These are phyloP conservation scores for Podotricha telesiphe DNA, from an alignment of 2,888 invertebrate genomes.

Conservation along the genomic window DNA sequence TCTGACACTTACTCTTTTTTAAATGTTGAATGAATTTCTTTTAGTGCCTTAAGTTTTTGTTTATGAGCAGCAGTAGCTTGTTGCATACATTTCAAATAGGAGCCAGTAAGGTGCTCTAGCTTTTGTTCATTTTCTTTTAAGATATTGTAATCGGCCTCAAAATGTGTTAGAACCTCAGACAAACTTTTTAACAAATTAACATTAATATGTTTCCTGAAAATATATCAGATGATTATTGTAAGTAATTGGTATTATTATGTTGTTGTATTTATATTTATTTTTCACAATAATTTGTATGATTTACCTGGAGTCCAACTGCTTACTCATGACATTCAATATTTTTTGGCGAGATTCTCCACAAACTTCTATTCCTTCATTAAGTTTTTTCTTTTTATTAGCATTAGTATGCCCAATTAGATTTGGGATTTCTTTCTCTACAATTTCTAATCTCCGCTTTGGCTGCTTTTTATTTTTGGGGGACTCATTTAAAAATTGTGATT, in stretches of 20 bases:
- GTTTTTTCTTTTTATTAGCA: conserved; percentile 61
- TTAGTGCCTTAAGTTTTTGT: conserved; percentile 63
- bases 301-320: conserved; percentile 66
- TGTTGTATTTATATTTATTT: neutral
- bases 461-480: conserved; percentile 59
- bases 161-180: conserved; percentile 57
- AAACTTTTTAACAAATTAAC: conserved; percentile 60
- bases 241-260: neutral
- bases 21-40: conserved; percentile 61
- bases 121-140: conserved; percentile 74
- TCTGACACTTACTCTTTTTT: conserved; percentile 62
- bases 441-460: conserved; percentile 54
- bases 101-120: conserved; percentile 63
- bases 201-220: conserved; percentile 64
- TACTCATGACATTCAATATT: conserved; percentile 61
- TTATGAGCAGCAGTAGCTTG: conserved; percentile 65
- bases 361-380: conserved; percentile 53
- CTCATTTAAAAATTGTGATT: conserved; percentile 59
- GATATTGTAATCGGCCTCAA: conserved; percentile 64
- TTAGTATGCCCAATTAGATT: conserved; percentile 47
- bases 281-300: conserved; percentile 18
- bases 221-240: neutral
- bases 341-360: conserved; percentile 65
- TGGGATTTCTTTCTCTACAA: conserved; percentile 55
- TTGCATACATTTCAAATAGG: conserved; percentile 67